Evolutionary conservation across 1,140 invertebrate genomes (phyloP).

Genomic region (Sinonovacula constricta): DNA sequence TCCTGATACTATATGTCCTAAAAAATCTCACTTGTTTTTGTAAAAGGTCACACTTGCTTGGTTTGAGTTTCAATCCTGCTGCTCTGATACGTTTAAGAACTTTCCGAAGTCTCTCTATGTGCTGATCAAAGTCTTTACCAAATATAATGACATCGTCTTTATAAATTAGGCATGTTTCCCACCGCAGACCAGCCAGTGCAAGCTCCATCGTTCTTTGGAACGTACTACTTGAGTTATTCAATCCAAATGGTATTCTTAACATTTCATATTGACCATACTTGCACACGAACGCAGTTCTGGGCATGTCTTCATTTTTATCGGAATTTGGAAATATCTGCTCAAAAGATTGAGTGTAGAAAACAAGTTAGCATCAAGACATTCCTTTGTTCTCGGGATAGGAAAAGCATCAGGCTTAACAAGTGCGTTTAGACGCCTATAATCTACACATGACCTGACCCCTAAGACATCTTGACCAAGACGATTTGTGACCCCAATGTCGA

Average conservation of each 20-base stretch:
- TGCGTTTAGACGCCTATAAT: too few relatives aligned
- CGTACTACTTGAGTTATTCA: neutral
- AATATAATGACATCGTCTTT: slow-evolving; percentile 57
- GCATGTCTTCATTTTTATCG: slow-evolving; percentile 64
- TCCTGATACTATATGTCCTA: slow-evolving; percentile 42
- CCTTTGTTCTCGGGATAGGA: too few relatives aligned
- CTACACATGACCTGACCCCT: neutral
- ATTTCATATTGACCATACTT: slow-evolving; percentile 15
- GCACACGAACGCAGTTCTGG: slow-evolving; percentile 66
- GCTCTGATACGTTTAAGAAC: slow-evolving; percentile 21
- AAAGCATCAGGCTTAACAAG: too few relatives aligned
- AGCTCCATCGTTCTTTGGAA: slow-evolving; percentile 22
- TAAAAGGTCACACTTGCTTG: slow-evolving; percentile 42
- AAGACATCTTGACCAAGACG: neutral
- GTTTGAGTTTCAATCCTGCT: slow-evolving; percentile 47
- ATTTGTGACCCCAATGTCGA: neutral
- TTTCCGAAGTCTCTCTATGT: neutral
- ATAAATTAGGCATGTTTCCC: slow-evolving; percentile 38
- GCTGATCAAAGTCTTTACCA: slow-evolving; percentile 28
- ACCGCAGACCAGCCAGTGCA: slow-evolving; percentile 36
- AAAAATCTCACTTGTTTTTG: slow-evolving; percentile 55
- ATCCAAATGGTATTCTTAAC: neutral
- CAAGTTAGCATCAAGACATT: neutral
- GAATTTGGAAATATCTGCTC: slow-evolving; percentile 72
- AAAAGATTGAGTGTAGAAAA: neutral